Conservation (phyloP, 2,888 invertebrate species). For the Tipula unca region DNA sequence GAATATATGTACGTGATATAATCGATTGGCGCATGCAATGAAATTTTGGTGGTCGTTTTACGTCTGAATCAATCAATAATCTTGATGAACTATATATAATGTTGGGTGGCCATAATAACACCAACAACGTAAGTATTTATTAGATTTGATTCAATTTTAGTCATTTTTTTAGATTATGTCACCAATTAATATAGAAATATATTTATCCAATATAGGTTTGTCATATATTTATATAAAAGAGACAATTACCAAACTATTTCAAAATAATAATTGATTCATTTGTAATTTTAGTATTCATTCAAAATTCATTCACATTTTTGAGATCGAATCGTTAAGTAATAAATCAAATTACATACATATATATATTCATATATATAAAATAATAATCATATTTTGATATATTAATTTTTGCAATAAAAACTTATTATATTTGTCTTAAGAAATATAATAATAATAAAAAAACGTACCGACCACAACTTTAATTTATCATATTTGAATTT, state of each 20-base stretch:
- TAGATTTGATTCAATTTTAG: background rate
- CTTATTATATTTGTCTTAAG: constrained; percentile 2
- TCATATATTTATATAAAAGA: too few species aligned
- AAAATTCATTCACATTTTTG: background rate
- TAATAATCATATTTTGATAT: constrained; percentile 1
- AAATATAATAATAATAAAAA: background rate
- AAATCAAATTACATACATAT: background rate
- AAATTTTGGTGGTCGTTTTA: too few species aligned
- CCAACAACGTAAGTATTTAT: too few species aligned
- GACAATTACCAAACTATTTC: background rate
- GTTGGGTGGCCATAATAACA: background rate
- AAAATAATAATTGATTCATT: constrained; percentile 8
- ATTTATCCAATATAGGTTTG: background rate
- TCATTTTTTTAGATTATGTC: background rate
- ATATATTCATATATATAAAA: background rate
- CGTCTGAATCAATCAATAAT: too few species aligned
- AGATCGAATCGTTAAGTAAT: background rate
- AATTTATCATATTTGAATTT: constrained; percentile 14
- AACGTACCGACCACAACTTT: background rate
- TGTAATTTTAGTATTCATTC: background rate
- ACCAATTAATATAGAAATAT: background rate
- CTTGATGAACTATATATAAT: background rate
- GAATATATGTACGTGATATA: too few species aligned
- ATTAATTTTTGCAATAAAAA: constrained; percentile 3
- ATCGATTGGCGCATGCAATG: too few species aligned